phyloP scores from a whole-genome alignment of 2,888 invertebrate genomes.

The Volucella zonaria region DNA sequence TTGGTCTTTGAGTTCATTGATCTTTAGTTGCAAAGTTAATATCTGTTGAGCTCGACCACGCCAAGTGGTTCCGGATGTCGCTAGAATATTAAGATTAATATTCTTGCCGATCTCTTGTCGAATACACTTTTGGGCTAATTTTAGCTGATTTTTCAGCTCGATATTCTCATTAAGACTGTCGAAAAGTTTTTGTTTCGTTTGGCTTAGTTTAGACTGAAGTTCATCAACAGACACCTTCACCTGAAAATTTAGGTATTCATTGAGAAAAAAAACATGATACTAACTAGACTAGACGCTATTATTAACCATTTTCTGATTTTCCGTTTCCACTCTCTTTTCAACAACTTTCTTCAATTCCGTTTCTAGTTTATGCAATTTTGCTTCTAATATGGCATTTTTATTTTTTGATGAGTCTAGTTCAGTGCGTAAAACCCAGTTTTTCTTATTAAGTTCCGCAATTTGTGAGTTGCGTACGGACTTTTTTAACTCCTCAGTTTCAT shows the following conservation, averaged over 20 bases:
- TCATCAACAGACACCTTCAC: constrained; percentile 82
- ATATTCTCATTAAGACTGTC: constrained; percentile 88
- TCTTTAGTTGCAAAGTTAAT: constrained; percentile 86
- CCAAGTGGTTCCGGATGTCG: constrained; percentile 86
- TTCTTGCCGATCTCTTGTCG: constrained; percentile 90
- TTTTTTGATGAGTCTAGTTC: constrained; percentile 79
- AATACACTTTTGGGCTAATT: constrained; percentile 88
- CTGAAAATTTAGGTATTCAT: background rate
- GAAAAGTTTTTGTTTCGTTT: constrained; percentile 85
- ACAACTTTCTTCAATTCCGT: constrained; percentile 24
- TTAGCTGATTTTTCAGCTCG: constrained; percentile 88
- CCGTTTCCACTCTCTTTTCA: constrained; percentile 7
- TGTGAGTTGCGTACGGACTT: constrained; percentile 79
- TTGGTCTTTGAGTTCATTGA: constrained; percentile 87
- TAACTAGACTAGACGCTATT: background rate
- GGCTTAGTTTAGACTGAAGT: constrained; percentile 83
- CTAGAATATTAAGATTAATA: constrained; percentile 86
- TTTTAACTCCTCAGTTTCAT: constrained; percentile 78
- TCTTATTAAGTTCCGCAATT: constrained; percentile 80
- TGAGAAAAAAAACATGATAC: too few relatives aligned
- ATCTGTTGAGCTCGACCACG: constrained; percentile 91
- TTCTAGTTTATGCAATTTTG: constrained; percentile 75
- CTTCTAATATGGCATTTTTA: constrained; percentile 77
- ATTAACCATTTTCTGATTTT: constrained; percentile 8
- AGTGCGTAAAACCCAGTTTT: constrained; percentile 79